Base-by-base conservation (phyloP, 92 coral and sea anemone species). In the Palythoa grandiflora region DNA sequence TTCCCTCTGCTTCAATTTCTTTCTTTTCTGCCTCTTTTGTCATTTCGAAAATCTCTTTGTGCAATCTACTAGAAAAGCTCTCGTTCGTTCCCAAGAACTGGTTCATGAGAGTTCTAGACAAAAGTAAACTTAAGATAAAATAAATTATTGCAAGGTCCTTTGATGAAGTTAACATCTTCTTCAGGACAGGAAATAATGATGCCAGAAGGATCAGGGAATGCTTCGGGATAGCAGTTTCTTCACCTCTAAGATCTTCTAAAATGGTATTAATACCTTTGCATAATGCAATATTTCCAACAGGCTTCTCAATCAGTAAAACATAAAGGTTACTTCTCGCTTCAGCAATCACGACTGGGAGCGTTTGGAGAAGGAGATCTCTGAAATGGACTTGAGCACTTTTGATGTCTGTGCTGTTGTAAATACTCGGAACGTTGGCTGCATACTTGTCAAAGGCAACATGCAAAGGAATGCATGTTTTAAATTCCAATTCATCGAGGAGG, bases 301-400 rank as follows among this genome's bases (percentile, higher is more conserved):
- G 89, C 73, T 76, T 89, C 86, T 89, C 92, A 10, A 85, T 37
- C 28, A 89, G 68, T 28, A 89, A 72, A 85, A 77, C 89, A 89
- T 89, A 77, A 28, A 84, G 28, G 59, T 44, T 76, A 77, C 73
- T 89, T 39, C 84, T 37, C 15, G 59, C 92, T 16, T 54, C 37
- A 53, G 70, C 80, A 35, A 89, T 83, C 17, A 89, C 6, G 36
- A 89, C 92, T 54, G 92, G 89, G 68, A 85, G 77, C 51, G 38
- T 89, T 74, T 85, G 89, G 59, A 89, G 92, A 48, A 89, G 20
- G 63, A 84, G 84, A 83, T 85, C 92, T 89, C 92, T 89, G 84
- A 89, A 89, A 73, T 89, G 86, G 28, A 85, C 89, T 66, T 83
- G 63, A 68, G 91, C 83, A 73, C 76, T 81, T 71, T 68, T 81